Evolutionary conservation across 2,113 vertebrate genomes (phyloP).

Genomic region (Lagopus muta): DNA sequence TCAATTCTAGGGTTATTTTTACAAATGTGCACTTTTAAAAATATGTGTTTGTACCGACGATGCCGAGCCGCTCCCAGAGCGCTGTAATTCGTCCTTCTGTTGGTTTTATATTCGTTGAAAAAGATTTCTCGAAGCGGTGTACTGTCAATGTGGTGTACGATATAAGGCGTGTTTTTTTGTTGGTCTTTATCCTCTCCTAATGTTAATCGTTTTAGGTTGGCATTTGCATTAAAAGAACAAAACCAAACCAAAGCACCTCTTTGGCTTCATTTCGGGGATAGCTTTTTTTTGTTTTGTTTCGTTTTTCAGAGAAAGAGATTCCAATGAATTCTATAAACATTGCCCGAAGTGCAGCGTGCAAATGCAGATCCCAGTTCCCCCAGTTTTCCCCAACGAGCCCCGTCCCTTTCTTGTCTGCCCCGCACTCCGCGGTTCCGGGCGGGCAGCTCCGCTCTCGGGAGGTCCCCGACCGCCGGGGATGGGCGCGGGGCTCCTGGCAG

Average conservation of each 20-base stretch:
- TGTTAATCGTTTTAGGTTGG: slow-evolving; percentile 52
- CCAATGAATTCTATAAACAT: neutral
- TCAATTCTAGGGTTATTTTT: slow-evolving; percentile 47
- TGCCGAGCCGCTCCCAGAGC: slow-evolving; percentile 43
- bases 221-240: slow-evolving; percentile 59
- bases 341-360: neutral
- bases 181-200: slow-evolving; percentile 7
- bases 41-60: slow-evolving; percentile 22
- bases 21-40: slow-evolving; percentile 48
- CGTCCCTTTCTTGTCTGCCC: neutral
- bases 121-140: neutral
- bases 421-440: neutral
- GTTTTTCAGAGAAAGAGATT: neutral
- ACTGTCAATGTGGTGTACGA: neutral
- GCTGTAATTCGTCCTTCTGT: neutral
- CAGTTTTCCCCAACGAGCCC: neutral
- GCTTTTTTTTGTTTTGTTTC: too few species aligned
- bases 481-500: neutral
- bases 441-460: neutral
- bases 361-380: neutral
- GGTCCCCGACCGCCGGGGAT: neutral
- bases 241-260: neutral
- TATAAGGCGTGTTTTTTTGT: neutral
- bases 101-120: neutral
- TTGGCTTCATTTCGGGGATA: neutral